Percentiles rank a stretch among this genome's conserved stretches.
These are phyloP conservation scores for Gambusia holbrooki DNA, from an alignment of 2,113 vertebrate genomes.

Conservation along the genomic window DNA sequence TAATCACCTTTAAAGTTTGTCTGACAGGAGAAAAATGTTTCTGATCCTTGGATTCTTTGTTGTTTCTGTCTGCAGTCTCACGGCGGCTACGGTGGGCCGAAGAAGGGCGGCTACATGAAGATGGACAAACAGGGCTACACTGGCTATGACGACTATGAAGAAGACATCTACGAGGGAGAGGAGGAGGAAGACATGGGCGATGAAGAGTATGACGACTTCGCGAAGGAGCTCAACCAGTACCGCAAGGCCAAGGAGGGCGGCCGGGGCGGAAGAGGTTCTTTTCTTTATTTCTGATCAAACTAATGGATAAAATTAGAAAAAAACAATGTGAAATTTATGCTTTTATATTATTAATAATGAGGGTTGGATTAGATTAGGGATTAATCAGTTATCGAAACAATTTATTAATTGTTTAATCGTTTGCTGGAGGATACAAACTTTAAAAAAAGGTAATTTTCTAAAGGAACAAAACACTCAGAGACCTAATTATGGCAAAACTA, in stretches of 20 bases:
- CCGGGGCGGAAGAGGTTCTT: constrained; percentile 69
- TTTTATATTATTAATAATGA: no score
- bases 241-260: constrained; percentile 89
- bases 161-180: constrained; percentile 87
- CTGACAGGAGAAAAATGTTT: neutral
- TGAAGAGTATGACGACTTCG: constrained; percentile 91
- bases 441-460: no score
- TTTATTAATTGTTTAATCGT: no score
- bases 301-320: neutral
- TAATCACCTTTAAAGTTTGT: neutral
- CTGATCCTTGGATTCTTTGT: neutral
- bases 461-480: no score
- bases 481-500: no score
- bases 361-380: no score
- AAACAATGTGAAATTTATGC: neutral
- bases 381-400: no score
- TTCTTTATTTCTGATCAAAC: neutral
- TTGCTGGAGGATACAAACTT: no score
- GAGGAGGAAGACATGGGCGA: constrained; percentile 89
- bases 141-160: constrained; percentile 89
- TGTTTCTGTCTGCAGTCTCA: constrained; percentile 77
- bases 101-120: constrained; percentile 89
- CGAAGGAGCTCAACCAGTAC: constrained; percentile 93
- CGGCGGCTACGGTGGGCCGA: constrained; percentile 83
- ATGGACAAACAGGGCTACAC: constrained; percentile 89